Base-by-base conservation (phyloP, 2,113 vertebrate genomes). In the Stomatorhinus ivindoensis region DNA sequence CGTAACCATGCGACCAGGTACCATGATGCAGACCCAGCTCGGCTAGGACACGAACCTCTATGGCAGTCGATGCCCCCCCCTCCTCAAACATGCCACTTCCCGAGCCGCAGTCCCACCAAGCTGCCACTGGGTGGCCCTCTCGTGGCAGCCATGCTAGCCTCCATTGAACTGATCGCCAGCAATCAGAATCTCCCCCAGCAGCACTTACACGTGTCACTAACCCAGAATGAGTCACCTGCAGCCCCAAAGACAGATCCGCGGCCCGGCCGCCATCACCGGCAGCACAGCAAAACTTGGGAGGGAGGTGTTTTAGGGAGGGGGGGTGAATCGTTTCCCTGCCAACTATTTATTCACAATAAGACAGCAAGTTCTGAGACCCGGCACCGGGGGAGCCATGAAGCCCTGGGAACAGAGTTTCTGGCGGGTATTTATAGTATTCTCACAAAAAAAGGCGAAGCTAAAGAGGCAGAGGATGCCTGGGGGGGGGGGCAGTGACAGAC, bases 341-440 rank as follows among this genome's bases (percentile, higher is more conserved):
- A 89, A 73, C 83, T 69, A 92, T 92, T 92, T 92, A 92, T 91
- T 91, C 89, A 89, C 92, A 92, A 92, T 90, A 92, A 92, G 92
- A 92, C 90, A 89, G 91, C 88, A 89, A 82, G 88, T 86, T 92
- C 90, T 92, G 92, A 92, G 91, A 92, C 89, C 87, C 82, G 51
- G 89, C 89, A 83, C 88, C 90, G 35, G 44, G 92, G 92, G 92
- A 92, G 89, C 89, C 50, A 55, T 91, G 91, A 92, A 92, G 90
- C 90, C 89, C 87, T 90, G 91, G 90, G 91, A 92, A 91, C 85
- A 87, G 91, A 92, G 89, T 90, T 88, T 91, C 90, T 91, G 89
- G 50, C 89, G 90, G 90, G 83, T 92, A 92, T 92, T 92, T 92
- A 91, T 92, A 92, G 90, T 89, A 61, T 27, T 89, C 73, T 58